phyloP scores from a whole-genome alignment of 1,140 invertebrate species.

The Lordiphosa clarofinis region DNA sequence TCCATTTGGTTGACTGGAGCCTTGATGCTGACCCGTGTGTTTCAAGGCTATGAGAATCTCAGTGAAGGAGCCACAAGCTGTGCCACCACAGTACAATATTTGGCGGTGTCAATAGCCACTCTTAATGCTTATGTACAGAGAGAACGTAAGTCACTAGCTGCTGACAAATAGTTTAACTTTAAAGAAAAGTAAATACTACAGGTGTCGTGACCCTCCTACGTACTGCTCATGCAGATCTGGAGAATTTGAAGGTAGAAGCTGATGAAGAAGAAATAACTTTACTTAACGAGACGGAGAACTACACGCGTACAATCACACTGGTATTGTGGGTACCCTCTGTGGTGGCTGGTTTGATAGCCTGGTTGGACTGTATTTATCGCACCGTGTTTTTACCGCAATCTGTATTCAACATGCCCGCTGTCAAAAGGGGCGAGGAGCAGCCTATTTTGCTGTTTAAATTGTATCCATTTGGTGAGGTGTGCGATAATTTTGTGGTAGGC shows the following conservation, averaged over 20 bases:
- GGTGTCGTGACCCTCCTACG: slow-evolving; percentile 45
- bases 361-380: slow-evolving; percentile 58
- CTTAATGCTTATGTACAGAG: slow-evolving; percentile 57
- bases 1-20: slow-evolving; percentile 60
- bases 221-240: slow-evolving; percentile 32
- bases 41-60: slow-evolving; percentile 48
- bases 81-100: slow-evolving; percentile 59
- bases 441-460: slow-evolving; percentile 60
- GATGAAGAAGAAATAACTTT: slow-evolving; percentile 40
- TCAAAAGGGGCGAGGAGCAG: slow-evolving; percentile 41
- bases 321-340: slow-evolving; percentile 57
- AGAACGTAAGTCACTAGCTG: slow-evolving; percentile 30
- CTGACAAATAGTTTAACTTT: neutral
- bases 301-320: slow-evolving; percentile 47
- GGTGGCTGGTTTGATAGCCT: slow-evolving; percentile 57
- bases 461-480: slow-evolving; percentile 58
- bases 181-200: slow-evolving; percentile 1
- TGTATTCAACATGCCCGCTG: slow-evolving; percentile 51
- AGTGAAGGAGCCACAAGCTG: slow-evolving; percentile 61
- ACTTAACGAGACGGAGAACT: slow-evolving; percentile 25
- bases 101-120: slow-evolving; percentile 55
- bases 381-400: slow-evolving; percentile 52
- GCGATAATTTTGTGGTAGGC: slow-evolving; percentile 56
- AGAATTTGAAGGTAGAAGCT: slow-evolving; percentile 16
- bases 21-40: slow-evolving; percentile 37